phyloP scores from a whole-genome alignment of 30 jellyfish, hydroid and myxozoan genomes.

The Cassiopea andromeda region DNA sequence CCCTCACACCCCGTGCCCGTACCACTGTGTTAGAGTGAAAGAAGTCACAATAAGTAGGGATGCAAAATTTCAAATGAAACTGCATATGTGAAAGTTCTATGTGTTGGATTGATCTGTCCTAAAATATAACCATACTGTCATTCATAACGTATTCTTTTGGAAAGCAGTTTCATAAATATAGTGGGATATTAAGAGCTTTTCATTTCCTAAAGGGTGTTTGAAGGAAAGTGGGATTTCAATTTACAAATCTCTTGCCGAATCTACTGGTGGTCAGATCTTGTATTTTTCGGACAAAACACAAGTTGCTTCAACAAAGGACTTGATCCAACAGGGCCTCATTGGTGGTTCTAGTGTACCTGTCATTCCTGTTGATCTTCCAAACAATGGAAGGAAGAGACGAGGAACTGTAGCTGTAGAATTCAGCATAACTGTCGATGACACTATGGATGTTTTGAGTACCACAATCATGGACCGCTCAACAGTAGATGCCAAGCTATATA shows the following conservation, averaged over 20 bases:
- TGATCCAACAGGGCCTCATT: constrained; percentile 30
- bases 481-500: background rate
- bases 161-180: too few species aligned
- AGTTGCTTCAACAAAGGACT: constrained; percentile 10
- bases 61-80: too few species aligned
- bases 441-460: constrained; percentile 51
- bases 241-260: constrained; percentile 43
- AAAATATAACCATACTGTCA: too few species aligned
- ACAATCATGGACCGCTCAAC: constrained; percentile 25
- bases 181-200: too few species aligned
- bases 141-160: too few species aligned
- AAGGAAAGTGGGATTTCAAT: too few species aligned
- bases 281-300: constrained; percentile 21
- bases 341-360: constrained; percentile 66
- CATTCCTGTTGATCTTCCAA: background rate
- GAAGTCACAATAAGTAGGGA: too few species aligned
- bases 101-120: too few species aligned
- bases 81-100: too few species aligned
- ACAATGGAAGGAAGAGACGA: constrained; percentile 3
- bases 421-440: constrained; percentile 45
- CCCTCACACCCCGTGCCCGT: too few species aligned
- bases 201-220: too few species aligned
- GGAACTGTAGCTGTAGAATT: constrained; percentile 3
- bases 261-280: constrained; percentile 63
- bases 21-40: too few species aligned